These are phyloP conservation scores for Drosophila parvula DNA, from an alignment of 1,140 invertebrate species.

Conservation along the genomic window DNA sequence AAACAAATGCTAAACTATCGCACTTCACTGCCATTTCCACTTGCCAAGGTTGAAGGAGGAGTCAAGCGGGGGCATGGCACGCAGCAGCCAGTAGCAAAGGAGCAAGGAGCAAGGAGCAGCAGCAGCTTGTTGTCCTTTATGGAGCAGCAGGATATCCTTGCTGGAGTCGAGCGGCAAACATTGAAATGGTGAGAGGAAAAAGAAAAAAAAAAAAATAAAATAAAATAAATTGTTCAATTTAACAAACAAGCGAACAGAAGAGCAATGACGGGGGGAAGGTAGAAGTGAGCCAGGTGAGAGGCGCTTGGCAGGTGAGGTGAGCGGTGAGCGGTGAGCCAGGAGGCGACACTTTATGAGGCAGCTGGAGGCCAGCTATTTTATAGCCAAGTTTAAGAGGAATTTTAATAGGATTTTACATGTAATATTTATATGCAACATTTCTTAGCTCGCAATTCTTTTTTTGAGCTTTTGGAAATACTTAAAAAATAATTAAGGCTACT, in stretches of 20 bases:
- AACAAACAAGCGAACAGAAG: conserved; percentile 48
- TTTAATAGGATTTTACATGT: not conserved
- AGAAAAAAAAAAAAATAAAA: conserved; percentile 50
- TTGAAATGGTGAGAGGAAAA: conserved; percentile 30
- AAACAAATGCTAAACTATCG: conserved; percentile 78
- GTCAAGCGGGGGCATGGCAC: no score
- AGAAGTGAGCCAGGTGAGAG: conserved; percentile 25
- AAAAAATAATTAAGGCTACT: no score
- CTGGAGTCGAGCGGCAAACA: conserved; percentile 29
- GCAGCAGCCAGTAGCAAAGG: not conserved
- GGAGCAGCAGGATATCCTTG: conserved; percentile 51
- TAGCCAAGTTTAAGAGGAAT: not conserved
- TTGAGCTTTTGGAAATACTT: not conserved
- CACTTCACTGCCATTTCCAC: conserved; percentile 50
- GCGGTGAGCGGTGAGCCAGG: not conserved
- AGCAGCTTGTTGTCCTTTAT: conserved; percentile 44
- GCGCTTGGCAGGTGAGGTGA: not conserved
- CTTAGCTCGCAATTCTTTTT: no score
- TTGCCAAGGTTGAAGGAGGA: not conserved
- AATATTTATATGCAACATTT: not conserved
- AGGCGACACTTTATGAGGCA: conserved; percentile 17
- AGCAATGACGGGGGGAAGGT: not conserved
- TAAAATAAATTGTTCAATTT: conserved; percentile 63
- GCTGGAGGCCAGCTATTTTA: not conserved
- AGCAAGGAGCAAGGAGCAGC: not conserved